These are phyloP conservation scores for Corydoras maculifer DNA, from an alignment of 2,113 vertebrate species.

Conservation along the genomic window DNA sequence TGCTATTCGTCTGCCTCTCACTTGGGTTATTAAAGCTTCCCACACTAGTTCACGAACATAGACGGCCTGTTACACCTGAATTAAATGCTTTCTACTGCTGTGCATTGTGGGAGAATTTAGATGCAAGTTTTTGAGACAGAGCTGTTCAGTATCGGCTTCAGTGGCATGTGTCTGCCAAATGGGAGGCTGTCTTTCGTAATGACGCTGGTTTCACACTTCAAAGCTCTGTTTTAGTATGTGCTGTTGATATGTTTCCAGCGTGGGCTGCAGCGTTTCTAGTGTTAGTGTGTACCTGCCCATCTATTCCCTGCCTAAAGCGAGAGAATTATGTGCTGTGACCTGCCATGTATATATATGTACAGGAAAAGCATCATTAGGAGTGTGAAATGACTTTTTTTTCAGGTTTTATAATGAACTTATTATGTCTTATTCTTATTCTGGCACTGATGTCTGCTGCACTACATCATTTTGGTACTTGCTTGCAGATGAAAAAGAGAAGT, in stretches of 20 bases:
- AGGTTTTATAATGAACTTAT: too few relatives aligned
- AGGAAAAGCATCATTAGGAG: too few relatives aligned
- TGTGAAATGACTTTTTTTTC: too few relatives aligned
- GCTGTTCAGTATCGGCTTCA: not conserved
- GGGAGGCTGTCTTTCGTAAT: conserved; percentile 19
- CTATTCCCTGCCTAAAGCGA: too few relatives aligned
- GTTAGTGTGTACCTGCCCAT: too few relatives aligned
- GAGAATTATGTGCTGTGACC: too few relatives aligned
- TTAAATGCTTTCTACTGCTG: not conserved
- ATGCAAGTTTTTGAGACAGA: not conserved
- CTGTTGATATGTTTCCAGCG: too few relatives aligned
- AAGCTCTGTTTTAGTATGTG: not conserved
- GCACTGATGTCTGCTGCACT: not conserved
- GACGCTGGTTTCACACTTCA: conserved; percentile 19
- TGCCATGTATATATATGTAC: too few relatives aligned
- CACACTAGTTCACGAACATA: not conserved
- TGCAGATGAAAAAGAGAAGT: conserved; percentile 97
- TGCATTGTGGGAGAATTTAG: not conserved
- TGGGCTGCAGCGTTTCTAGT: too few relatives aligned
- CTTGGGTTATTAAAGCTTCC: conserved; percentile 1
- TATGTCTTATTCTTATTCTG: too few relatives aligned
- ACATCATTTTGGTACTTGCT: conserved; percentile 7
- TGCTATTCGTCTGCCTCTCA: not conserved
- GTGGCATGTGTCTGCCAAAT: conserved; percentile 18
- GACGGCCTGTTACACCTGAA: not conserved